Percentiles rank a stretch among this genome's conserved stretches.
phyloP scores from a whole-genome alignment of 2,113 vertebrate genomes.

The Labeo catla region DNA sequence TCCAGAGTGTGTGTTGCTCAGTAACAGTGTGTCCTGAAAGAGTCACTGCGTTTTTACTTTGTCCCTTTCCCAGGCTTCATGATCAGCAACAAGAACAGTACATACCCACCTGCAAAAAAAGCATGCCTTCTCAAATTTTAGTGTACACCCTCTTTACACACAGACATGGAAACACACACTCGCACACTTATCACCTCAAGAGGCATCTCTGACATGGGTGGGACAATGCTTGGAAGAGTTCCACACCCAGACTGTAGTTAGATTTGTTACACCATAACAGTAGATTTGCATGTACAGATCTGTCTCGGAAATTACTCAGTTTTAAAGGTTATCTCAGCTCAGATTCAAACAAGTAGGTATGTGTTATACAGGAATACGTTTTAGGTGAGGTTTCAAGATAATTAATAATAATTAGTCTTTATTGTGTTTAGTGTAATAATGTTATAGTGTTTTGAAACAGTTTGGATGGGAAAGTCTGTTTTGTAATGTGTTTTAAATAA shows the following conservation, averaged over 20 bases:
- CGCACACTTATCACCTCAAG: background rate
- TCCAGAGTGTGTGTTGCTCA: background rate
- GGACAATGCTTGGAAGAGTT: background rate
- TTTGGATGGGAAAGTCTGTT: background rate
- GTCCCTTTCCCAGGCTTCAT: slow-evolving; percentile 24
- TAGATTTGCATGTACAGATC: background rate
- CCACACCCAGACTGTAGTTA: background rate
- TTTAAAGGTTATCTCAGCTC: background rate
- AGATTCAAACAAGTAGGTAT: background rate
- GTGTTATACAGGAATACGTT: background rate
- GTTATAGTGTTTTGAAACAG: background rate
- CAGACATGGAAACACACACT: slow-evolving; percentile 3
- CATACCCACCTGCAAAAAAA: background rate
- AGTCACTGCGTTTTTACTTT: background rate
- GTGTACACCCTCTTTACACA: slow-evolving; percentile 2
- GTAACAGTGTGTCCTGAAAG: background rate
- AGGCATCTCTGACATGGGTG: background rate
- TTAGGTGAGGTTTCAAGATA: background rate
- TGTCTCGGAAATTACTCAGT: background rate
- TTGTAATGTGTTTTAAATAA: background rate
- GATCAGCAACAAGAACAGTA: slow-evolving; percentile 9
- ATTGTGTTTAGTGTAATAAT: background rate
- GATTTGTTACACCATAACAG: background rate
- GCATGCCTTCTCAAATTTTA: background rate
- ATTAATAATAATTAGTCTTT: background rate